These are phyloP conservation scores for Anguilla megastoma DNA, from an alignment of 2,797 vertebrate genomes.

Conservation along the genomic window DNA sequence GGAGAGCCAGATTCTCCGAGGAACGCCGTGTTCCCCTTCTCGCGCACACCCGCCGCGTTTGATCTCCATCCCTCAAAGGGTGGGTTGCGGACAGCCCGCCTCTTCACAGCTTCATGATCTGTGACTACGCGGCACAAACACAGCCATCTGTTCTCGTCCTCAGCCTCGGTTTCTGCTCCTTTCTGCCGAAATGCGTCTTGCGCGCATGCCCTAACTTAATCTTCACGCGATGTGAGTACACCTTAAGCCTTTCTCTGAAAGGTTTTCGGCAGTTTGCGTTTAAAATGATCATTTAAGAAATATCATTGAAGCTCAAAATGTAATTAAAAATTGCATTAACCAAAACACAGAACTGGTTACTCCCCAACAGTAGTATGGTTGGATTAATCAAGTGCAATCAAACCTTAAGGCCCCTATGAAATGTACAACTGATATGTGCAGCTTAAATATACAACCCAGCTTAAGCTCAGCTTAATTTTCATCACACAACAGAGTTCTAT, in stretches of 20 bases:
- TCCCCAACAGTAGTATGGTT: neutral
- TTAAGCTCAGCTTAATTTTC: no score
- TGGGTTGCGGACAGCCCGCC: neutral
- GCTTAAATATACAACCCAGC: no score
- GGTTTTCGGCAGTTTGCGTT: neutral
- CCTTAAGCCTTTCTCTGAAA: neutral
- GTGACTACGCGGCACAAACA: slow-evolving; percentile 1
- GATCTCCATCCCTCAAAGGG: neutral
- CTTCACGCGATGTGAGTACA: neutral
- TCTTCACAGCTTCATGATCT: slow-evolving; percentile 10
- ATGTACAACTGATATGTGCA: no score
- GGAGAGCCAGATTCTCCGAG: neutral
- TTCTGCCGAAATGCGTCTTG: neutral
- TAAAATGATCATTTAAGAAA: neutral
- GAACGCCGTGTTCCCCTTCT: neutral
- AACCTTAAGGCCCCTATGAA: neutral
- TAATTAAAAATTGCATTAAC: no score
- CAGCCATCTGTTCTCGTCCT: neutral
- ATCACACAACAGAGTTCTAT: no score
- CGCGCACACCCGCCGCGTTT: neutral
- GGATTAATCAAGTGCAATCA: neutral
- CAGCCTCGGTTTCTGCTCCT: neutral
- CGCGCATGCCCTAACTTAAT: neutral
- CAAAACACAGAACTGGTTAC: neutral
- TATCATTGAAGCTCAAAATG: neutral